Conservation (phyloP, 1,140 invertebrate species). For the Drosophila sturtevanti region DNA sequence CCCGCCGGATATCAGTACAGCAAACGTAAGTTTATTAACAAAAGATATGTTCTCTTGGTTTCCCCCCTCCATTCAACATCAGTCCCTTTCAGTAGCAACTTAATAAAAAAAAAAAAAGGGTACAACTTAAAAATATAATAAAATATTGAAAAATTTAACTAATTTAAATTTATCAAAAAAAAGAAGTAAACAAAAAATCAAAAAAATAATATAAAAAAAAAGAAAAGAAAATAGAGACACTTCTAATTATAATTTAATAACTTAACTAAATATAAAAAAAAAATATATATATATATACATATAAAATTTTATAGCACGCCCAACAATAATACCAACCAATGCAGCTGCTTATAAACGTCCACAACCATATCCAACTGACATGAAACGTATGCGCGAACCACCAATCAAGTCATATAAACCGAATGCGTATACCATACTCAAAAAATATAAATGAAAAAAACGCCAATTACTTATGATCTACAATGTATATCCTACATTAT, state of each 20-base stretch:
- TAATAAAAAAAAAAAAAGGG: not conserved
- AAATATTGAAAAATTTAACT: conserved; percentile 5
- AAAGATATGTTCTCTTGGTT: not conserved
- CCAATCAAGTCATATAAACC: conserved; percentile 77
- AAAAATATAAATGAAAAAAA: conserved; percentile 71
- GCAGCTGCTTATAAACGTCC: conserved; percentile 76
- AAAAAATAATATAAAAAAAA: conserved; percentile 15
- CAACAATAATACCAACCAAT: conserved; percentile 79
- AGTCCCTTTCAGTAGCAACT: not conserved
- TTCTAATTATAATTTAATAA: conserved; percentile 47
- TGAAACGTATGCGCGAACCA: conserved; percentile 77
- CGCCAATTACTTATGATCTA: conserved; percentile 27
- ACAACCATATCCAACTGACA: conserved; percentile 73
- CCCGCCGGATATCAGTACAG: conserved; percentile 64
- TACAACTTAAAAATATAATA: not conserved
- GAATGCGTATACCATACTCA: conserved; percentile 71
- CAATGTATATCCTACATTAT: conserved; percentile 13
- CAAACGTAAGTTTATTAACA: conserved; percentile 63
- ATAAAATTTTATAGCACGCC: conserved; percentile 79
- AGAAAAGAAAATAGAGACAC: conserved; percentile 39
- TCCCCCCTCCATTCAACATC: not conserved
- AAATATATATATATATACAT: conserved; percentile 44
- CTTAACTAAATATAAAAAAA: conserved; percentile 33
- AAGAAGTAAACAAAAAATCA: conserved; percentile 18
- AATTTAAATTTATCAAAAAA: conserved; percentile 28